Percentiles rank a stretch among this genome's conserved stretches.
phyloP scores from a whole-genome alignment of 2,888 invertebrate genomes.

The Lydus trimaculatus region DNA sequence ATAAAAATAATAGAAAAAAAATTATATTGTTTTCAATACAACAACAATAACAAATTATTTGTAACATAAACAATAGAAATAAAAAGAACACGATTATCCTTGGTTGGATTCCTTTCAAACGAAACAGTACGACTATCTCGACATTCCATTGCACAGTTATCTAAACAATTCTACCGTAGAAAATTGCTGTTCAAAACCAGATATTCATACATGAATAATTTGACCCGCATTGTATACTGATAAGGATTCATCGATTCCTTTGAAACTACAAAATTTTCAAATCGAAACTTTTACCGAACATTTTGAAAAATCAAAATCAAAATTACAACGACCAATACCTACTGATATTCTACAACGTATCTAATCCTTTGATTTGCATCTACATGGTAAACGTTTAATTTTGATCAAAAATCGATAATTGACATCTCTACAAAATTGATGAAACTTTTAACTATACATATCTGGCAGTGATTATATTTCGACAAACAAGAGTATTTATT shows the following conservation, averaged over 20 bases:
- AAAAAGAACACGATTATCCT: not conserved
- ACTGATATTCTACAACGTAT: too few species aligned
- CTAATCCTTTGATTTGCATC: too few species aligned
- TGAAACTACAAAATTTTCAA: conserved; percentile 13
- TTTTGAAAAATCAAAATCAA: not conserved
- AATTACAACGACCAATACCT: too few species aligned
- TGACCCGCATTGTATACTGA: conserved; percentile 35
- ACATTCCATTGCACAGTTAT: conserved; percentile 15
- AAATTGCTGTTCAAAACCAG: conserved; percentile 22
- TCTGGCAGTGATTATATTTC: not conserved
- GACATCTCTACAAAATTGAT: not conserved
- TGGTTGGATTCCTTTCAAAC: conserved; percentile 10
- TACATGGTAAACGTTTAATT: too few species aligned
- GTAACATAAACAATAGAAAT: conserved; percentile 1
- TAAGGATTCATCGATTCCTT: conserved; percentile 38
- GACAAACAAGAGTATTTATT: not conserved
- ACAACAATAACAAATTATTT: not conserved
- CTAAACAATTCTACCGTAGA: conserved; percentile 21
- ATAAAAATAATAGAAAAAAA: not conserved
- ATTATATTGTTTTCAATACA: not conserved
- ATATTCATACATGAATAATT: conserved; percentile 37
- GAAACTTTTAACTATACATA: not conserved
- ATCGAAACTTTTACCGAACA: not conserved
- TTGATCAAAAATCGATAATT: too few species aligned
- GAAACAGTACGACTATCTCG: conserved; percentile 14